Base-by-base conservation (phyloP, 1,140 invertebrate genomes). In the Drosophila fuyamai region DNA sequence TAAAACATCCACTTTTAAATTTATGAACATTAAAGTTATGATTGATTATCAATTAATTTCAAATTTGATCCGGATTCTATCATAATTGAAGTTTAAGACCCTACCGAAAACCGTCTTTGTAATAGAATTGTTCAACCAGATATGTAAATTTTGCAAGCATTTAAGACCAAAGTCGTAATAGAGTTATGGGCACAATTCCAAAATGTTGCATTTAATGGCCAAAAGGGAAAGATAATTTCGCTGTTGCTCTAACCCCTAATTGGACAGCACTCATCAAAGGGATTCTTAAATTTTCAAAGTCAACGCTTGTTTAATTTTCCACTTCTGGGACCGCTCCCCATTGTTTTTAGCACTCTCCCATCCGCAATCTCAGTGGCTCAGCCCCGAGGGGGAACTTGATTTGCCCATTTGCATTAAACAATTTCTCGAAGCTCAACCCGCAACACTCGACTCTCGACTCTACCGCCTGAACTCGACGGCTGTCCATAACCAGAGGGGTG, bases 371-470 rank as follows among this genome's bases (percentile, higher is more conserved):
- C 72, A 54, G 73, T 47, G 18, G 43, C 41, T 40, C 10, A 12
- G 53, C 72, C 73, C 62, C 72, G 59, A 67, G 73, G 73, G 73
- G 62, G 41, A 57, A 76, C 72, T 76, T 76, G 72, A 76, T 76
- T 76, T 58, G 43, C 47, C 73, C 73, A 76, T 76, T 76, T 76
- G 72, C 73, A 76, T 76, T 76, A 76, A 76, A 67, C 60, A 76
- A 76, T 76, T 76, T 76, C 55, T 53, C 35, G 53, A 50, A 58
- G 48, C 72, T 53, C 32, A 44, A 5, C 35, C 40, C 48, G 13
- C 13, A 48, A 29, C 47, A 9, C 43, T 41, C 40, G 5, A 40
- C 40, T 41, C 40, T 29, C 29, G 29, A 29, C 29, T 29, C 46
- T 38, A n/a, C 66, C 38, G 14, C 14, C 23, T 23, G 36, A 53